Conservation (phyloP, 1,140 invertebrate genomes). For the Chlorops oryzae region DNA sequence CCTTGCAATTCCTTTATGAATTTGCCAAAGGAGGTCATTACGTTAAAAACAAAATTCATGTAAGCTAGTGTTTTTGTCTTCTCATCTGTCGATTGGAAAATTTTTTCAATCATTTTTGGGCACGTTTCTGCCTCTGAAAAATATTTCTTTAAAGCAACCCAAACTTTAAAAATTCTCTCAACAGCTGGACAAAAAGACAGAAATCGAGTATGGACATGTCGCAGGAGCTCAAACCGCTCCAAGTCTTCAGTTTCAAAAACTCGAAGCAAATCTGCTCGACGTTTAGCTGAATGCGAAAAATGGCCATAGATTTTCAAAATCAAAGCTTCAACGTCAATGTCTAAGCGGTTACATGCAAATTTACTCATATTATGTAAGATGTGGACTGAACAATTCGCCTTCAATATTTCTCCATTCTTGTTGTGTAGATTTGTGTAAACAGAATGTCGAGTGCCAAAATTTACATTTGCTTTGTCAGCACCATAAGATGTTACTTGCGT, state of each 20-base stretch:
- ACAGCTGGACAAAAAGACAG: slow-evolving; percentile 9
- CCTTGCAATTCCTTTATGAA: too few relatives aligned
- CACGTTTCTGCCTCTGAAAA: too few relatives aligned
- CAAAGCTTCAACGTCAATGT: slow-evolving; percentile 12
- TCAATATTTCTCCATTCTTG: slow-evolving; percentile 13
- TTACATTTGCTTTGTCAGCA: slow-evolving; percentile 7
- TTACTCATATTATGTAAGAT: slow-evolving; percentile 14
- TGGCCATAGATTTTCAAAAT: too few relatives aligned
- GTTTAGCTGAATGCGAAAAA: too few relatives aligned
- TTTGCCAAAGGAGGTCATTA: slow-evolving; percentile 8
- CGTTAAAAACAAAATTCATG: too few relatives aligned
- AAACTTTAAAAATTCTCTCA: slow-evolving; percentile 9
- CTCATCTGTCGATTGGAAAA: slow-evolving; percentile 5
- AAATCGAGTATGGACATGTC: slow-evolving; percentile 8
- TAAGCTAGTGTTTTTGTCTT: slow-evolving; percentile 7
- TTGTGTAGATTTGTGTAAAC: slow-evolving; percentile 10
- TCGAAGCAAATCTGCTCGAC: too few relatives aligned
- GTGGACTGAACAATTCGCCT: slow-evolving; percentile 12
- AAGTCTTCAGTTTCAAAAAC: too few relatives aligned
- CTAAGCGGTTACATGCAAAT: slow-evolving; percentile 13
- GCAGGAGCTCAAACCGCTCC: too few relatives aligned
- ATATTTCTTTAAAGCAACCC: slow-evolving; percentile 12
- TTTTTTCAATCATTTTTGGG: too few relatives aligned
- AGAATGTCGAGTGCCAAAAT: slow-evolving; percentile 8
- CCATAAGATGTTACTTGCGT: slow-evolving; percentile 12